These are phyloP conservation scores for Callinectes sapidus DNA, from an alignment of 2,888 invertebrate species.

Conservation along the genomic window DNA sequence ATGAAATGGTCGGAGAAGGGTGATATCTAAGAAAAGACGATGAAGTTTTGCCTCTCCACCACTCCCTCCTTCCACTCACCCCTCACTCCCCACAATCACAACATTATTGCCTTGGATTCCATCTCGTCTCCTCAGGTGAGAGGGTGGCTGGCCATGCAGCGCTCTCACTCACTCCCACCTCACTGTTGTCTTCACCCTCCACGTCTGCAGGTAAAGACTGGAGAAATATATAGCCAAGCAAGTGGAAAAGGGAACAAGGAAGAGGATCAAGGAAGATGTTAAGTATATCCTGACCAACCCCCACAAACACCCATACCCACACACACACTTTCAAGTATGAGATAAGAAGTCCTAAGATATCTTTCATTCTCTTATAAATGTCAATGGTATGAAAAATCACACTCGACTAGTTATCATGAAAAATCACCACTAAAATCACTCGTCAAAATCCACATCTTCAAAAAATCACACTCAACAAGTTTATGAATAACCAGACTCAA, in stretches of 20 bases:
- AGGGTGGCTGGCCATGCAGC: background rate
- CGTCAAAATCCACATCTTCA: background rate
- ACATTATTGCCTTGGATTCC: background rate
- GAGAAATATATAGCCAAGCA: background rate
- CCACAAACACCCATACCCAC: background rate
- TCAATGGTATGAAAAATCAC: conserved; percentile 1
- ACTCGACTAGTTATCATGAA: background rate
- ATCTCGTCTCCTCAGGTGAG: background rate
- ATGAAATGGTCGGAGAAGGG: too few species aligned
- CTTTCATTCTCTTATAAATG: background rate
- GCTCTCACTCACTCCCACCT: background rate
- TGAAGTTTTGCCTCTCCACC: background rate
- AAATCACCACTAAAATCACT: background rate
- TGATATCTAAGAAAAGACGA: too few species aligned
- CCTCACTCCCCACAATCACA: background rate
- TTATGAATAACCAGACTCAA: background rate
- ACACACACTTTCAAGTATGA: conserved; percentile 9
- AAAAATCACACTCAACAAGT: too few species aligned
- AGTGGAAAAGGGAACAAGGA: background rate
- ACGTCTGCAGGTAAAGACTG: background rate
- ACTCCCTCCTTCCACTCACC: background rate
- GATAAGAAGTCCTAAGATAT: background rate
- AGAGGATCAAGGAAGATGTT: background rate
- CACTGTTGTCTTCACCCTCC: background rate
- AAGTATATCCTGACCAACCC: background rate